Evolutionary conservation across 2,888 invertebrate species (phyloP), one percentile per base, ranked within the genome.

Genomic region (Colletes collaris): DNA sequence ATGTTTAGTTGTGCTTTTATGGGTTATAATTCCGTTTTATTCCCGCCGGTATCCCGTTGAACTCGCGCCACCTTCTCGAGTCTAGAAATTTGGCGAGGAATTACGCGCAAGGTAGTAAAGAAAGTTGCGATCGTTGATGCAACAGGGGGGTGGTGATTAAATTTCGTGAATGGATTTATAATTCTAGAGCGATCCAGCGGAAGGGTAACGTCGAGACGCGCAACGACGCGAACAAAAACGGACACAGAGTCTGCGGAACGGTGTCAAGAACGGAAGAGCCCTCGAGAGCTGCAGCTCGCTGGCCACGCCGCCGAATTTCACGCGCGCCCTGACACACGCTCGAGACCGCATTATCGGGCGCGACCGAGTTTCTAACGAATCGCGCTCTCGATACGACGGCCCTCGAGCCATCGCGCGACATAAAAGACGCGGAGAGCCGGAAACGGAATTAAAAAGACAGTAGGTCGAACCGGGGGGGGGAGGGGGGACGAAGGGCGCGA

Each of bases 381-480:
- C 76, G 68, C 63, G 69, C 78, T 78, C 69, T 78, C 78, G 78
- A 78, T 76, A 60, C 78, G 65, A 69, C 78, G 65, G 64, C 76
- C 76, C 76, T 76, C 67, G 63, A 77, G 58, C 63, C 44, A 2
- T 19, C 40, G 62, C n/a, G 59, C 78, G 78, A 76, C 53, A 78
- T 65, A 78, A 78, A 78, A 69, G 76, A 69, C 76, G 55, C 78
- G 69, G n/a, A 19, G 59, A 65, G 65, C 60, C 78, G 76, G 64
- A 71, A 76, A 79, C 77, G 71, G 66, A 77, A 79, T 81, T 78
- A 79, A 79, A 81, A 81, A 74, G 73, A 79, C 69, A 73, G 79
- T 69, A 58, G 73, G 73, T 70, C 55, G 70, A 52, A 35, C 35
- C 68, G 67, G 4, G 7, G 16, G 16, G 8, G 27, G 3, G 55